These are phyloP conservation scores for Agrochola lychnidis DNA, from an alignment of 2,888 invertebrate genomes.

Conservation along the genomic window DNA sequence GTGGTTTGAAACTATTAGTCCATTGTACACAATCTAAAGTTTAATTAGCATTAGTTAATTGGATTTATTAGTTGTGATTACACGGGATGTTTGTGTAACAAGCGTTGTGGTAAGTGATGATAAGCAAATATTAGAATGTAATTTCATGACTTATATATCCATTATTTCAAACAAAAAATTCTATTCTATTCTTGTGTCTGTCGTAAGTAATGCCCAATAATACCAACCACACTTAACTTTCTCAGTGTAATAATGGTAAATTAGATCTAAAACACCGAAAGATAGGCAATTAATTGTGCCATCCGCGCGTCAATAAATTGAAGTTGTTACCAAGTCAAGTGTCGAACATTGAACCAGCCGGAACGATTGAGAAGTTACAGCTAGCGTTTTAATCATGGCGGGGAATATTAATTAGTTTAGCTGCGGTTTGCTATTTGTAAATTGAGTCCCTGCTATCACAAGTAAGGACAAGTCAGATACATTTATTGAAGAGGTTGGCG, in stretches of 20 bases:
- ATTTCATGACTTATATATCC: neutral
- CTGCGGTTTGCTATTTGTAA: constrained; percentile 56
- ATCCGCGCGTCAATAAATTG: constrained; percentile 46
- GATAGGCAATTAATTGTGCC: constrained; percentile 31
- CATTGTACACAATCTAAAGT: neutral
- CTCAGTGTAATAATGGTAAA: constrained; percentile 1
- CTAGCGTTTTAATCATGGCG: constrained; percentile 70
- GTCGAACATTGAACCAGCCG: constrained; percentile 66
- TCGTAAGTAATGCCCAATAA: neutral
- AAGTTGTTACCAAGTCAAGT: constrained; percentile 62
- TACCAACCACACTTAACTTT: neutral
- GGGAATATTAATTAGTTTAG: constrained; percentile 76
- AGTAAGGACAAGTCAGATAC: constrained; percentile 17
- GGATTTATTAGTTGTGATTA: constrained; percentile 18
- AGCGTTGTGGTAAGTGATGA: neutral
- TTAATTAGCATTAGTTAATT: constrained; percentile 20
- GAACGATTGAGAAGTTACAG: constrained; percentile 73
- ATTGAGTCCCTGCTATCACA: constrained; percentile 35
- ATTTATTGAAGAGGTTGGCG: neutral
- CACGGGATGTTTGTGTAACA: constrained; percentile 6
- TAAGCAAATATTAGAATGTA: neutral
- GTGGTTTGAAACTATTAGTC: constrained; percentile 24
- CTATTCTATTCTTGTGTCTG: neutral
- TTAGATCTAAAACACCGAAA: constrained; percentile 20
- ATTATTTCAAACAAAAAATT: neutral